Percentiles rank a stretch among this genome's conserved stretches.
These are phyloP conservation scores for Siniperca scherzeri DNA, from an alignment of 2,797 vertebrate genomes.

Conservation along the genomic window DNA sequence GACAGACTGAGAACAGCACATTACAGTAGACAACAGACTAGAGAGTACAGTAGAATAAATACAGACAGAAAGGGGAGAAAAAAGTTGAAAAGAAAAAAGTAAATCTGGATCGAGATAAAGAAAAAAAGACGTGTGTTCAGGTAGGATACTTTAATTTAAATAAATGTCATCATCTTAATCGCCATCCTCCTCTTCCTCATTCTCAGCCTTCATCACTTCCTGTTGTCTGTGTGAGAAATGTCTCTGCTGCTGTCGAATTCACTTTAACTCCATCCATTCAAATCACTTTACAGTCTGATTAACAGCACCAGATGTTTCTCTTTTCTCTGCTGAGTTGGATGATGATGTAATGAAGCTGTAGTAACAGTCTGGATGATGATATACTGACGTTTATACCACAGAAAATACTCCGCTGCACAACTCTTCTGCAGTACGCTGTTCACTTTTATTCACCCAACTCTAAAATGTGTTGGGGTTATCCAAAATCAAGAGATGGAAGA, in stretches of 20 bases:
- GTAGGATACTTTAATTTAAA: slow-evolving; percentile 54
- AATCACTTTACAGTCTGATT: slow-evolving; percentile 66
- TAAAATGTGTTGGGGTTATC: background rate
- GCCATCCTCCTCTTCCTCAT: slow-evolving; percentile 16
- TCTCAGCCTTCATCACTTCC: slow-evolving; percentile 37
- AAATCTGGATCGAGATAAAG: slow-evolving; percentile 23
- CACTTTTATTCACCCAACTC: background rate
- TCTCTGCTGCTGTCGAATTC: slow-evolving; percentile 40
- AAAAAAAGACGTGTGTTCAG: slow-evolving; percentile 38
- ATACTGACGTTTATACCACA: background rate
- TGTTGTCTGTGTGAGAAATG: slow-evolving; percentile 14
- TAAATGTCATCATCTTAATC: background rate
- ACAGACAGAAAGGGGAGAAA: background rate
- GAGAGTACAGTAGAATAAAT: background rate
- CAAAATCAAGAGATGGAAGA: background rate
- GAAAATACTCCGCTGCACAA: background rate
- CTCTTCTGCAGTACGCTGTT: background rate
- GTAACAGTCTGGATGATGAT: slow-evolving; percentile 4
- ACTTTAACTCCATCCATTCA: slow-evolving; percentile 26
- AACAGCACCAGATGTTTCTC: slow-evolving; percentile 63
- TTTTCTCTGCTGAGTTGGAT: slow-evolving; percentile 26
- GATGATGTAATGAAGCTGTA: slow-evolving; percentile 19
- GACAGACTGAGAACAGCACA: background rate
- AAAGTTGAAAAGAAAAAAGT: background rate
- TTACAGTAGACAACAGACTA: background rate